These are phyloP conservation scores for Bostrychus sinensis DNA, from an alignment of 2,113 vertebrate genomes.

Conservation along the genomic window DNA sequence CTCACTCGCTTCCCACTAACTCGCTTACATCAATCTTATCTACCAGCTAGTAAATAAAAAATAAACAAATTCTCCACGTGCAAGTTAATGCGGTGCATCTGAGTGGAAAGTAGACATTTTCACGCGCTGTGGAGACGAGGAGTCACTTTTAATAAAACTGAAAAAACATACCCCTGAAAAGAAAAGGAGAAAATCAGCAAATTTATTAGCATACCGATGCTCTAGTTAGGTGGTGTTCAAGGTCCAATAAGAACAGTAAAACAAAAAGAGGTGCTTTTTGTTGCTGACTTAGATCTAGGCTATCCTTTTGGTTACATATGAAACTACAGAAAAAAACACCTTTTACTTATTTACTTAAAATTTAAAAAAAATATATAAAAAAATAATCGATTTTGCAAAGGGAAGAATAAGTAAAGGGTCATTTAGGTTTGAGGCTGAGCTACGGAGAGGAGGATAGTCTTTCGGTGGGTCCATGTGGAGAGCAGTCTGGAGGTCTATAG, in stretches of 20 bases:
- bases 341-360: slow-evolving; percentile 94
- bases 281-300: neutral
- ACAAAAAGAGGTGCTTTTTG: neutral
- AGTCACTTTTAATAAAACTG: slow-evolving; percentile 97
- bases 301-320: slow-evolving; percentile 22
- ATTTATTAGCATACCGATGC: slow-evolving; percentile 81
- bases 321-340: neutral
- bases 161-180: slow-evolving; percentile 69
- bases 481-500: slow-evolving; percentile 50
- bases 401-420: slow-evolving; percentile 2
- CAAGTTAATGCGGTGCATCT: slow-evolving; percentile 98
- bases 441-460: neutral
- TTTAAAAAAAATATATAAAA: slow-evolving; percentile 84
- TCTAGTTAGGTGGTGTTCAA: slow-evolving; percentile 26
- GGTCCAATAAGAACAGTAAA: neutral
- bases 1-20: slow-evolving; percentile 85
- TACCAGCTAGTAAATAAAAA: slow-evolving; percentile 90
- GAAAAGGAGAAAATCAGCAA: slow-evolving; percentile 84
- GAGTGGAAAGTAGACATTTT: slow-evolving; percentile 99
- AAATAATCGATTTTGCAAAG: slow-evolving; percentile 94
- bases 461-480: neutral
- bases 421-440: neutral
- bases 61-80: slow-evolving; percentile 93
- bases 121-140: slow-evolving; percentile 94
- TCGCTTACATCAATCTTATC: slow-evolving; percentile 94